Base-by-base conservation (phyloP, 2,113 vertebrate genomes). In the Nipponia nippon region DNA sequence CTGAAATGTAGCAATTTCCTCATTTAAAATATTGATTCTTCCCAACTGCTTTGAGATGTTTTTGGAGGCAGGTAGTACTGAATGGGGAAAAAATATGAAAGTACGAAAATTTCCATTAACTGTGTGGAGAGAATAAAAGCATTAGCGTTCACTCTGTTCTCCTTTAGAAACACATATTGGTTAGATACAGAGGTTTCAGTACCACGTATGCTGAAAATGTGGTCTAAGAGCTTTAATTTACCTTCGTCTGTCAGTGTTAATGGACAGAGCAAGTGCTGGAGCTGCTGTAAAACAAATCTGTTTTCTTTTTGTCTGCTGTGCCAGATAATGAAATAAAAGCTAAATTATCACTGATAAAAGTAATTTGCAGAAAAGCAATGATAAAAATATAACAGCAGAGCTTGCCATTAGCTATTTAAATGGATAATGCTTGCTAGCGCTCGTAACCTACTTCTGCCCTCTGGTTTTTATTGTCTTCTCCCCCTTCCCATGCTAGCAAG, bases 271-370 rank as follows among this genome's bases (percentile, higher is more conserved):
- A 96, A 98, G 91, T 95, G 94, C 91, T 96, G 93, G 95, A 96
- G 93, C 93, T 97, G 94, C 91, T 93, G 71, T 97, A 97, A 98
- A 94, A 90, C 67, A 95, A 97, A 96, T 93, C 96, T 98, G 96
- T 97, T 97, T 97, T 98, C 91, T 91, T 94, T 97, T 97, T 97
- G 97, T 97, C 97, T 97, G 93, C 96, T 97, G 80, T 94, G 83
- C 95, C 96, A 86, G 96, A 73, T 98, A 98, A 98, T 98, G 95
- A 98, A 98, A 96, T 98, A 98, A 98, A 98, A 98, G 92, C 93
- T 96, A 95, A 97, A 98, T 98, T 98, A 98, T 98, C 97, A 82
- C 95, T 97, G 97, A 97, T 98, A 98, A 97, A 97, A 97, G 96
- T 97, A 96, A 97, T 98, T 97, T 98, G 96, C 92, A 97, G 96